Percentiles rank a stretch among this genome's conserved stretches.
phyloP scores from a whole-genome alignment of 2,113 vertebrate genomes.

The Varanus komodoensis region DNA sequence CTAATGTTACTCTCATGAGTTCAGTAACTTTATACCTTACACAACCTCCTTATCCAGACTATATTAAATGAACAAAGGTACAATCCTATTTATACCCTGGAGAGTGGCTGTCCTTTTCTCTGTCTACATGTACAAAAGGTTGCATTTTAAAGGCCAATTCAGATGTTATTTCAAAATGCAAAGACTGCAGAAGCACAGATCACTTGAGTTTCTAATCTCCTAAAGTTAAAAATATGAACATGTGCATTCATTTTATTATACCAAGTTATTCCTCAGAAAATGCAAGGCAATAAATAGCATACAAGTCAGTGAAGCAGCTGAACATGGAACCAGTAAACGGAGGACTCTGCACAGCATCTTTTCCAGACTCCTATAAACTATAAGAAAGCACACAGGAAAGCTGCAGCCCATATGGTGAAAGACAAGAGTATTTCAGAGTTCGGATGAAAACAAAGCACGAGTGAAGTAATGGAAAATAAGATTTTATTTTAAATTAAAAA shows the following conservation, averaged over 20 bases:
- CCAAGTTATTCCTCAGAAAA: background rate
- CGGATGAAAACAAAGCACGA: background rate
- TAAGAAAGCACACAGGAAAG: background rate
- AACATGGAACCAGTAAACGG: background rate
- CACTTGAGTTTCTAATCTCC: background rate
- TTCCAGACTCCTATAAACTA: background rate
- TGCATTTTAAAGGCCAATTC: background rate
- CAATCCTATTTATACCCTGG: background rate
- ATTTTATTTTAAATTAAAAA: conserved; percentile 75
- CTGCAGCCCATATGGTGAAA: rapidly evolving
- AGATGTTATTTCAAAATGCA: background rate
- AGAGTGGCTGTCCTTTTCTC: no score
- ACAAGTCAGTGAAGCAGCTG: background rate
- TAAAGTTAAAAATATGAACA: background rate
- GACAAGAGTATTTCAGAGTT: rapidly evolving
- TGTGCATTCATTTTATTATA: background rate
- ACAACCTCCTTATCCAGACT: background rate
- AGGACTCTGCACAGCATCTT: background rate
- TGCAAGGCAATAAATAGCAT: background rate
- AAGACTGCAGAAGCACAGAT: background rate
- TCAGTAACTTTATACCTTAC: background rate
- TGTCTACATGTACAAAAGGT: no score
- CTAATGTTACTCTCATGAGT: background rate
- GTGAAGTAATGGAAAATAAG: conserved; percentile 71
- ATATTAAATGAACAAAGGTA: background rate